Conservation (phyloP, 2,797 vertebrate genomes). For the Ispidina picta region DNA sequence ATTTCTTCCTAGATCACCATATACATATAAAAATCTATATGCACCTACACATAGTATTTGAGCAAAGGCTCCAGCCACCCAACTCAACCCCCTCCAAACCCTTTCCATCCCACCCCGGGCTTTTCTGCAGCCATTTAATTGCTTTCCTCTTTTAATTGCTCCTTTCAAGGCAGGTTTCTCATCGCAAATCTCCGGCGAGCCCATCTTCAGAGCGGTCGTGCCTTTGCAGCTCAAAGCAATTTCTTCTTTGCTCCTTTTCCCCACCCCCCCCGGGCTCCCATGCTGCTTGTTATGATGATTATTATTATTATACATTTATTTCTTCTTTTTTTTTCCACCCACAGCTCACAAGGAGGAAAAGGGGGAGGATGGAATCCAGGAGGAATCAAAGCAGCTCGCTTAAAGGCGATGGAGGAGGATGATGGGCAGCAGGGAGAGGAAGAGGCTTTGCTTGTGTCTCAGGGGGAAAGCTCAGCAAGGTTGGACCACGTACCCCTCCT, state of each 20-base stretch:
- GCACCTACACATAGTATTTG: not conserved
- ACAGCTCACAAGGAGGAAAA: not conserved
- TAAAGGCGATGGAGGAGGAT: not conserved
- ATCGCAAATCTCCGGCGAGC: not conserved
- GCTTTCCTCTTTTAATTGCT: conserved; percentile 7
- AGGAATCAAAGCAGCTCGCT: not conserved
- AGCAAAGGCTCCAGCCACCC: not conserved
- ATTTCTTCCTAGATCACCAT: too few relatives aligned
- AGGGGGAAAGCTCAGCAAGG: not conserved
- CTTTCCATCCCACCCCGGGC: not conserved
- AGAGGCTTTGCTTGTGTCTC: accelerated
- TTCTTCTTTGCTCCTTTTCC: not conserved
- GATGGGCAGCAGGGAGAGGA: not conserved
- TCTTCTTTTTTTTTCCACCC: not conserved
- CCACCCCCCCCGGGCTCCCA: not conserved
- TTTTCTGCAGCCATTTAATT: not conserved
- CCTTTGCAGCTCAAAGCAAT: conserved; percentile 4
- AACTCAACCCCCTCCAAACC: too few relatives aligned
- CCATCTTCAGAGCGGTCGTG: not conserved
- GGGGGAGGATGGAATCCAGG: not conserved
- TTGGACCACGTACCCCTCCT: not conserved
- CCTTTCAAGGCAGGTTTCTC: not conserved
- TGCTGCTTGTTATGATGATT: not conserved
- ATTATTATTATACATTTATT: not conserved
- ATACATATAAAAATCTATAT: not conserved